Evolutionary conservation across 2,797 vertebrate species (phyloP).

Genomic region (Sylvia borin): DNA sequence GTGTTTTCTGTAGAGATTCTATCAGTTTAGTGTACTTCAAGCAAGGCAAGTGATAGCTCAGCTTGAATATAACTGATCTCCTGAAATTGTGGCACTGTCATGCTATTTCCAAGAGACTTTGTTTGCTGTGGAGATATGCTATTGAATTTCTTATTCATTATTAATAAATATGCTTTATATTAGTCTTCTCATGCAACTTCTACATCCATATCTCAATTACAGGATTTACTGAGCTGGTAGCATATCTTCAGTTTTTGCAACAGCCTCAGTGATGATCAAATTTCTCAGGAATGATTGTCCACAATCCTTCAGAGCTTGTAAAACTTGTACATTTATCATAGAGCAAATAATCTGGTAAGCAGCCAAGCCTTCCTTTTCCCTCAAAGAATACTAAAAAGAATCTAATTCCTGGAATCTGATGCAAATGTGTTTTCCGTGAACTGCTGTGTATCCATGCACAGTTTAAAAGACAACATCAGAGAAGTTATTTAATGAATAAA

Average conservation of each 20-base stretch:
- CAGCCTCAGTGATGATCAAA: constrained; percentile 69
- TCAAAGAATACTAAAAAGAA: constrained; percentile 48
- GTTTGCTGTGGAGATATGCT: neutral
- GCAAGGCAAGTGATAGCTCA: neutral
- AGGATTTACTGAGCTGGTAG: constrained; percentile 63
- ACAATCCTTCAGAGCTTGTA: constrained; percentile 53
- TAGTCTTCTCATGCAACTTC: neutral
- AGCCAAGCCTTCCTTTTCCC: constrained; percentile 70
- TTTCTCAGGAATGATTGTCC: constrained; percentile 70
- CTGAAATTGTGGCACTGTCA: neutral
- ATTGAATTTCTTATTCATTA: neutral
- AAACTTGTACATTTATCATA: constrained; percentile 63
- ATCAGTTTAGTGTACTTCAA: neutral
- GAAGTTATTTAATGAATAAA: constrained; percentile 52
- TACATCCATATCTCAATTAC: neutral
- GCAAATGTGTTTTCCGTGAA: constrained; percentile 53
- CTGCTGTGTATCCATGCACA: neutral
- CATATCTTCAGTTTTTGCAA: constrained; percentile 69
- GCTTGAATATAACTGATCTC: neutral
- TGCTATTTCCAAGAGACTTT: neutral
- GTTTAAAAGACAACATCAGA: constrained; percentile 20
- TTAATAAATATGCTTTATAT: neutral
- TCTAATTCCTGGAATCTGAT: constrained; percentile 45
- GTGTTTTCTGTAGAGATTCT: neutral
- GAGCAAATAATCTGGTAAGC: constrained; percentile 67